Percentiles rank a stretch among this genome's conserved stretches.
Evolutionary conservation across 2,888 invertebrate species (phyloP).

Genomic region (Reticulitermes lucifugus): DNA sequence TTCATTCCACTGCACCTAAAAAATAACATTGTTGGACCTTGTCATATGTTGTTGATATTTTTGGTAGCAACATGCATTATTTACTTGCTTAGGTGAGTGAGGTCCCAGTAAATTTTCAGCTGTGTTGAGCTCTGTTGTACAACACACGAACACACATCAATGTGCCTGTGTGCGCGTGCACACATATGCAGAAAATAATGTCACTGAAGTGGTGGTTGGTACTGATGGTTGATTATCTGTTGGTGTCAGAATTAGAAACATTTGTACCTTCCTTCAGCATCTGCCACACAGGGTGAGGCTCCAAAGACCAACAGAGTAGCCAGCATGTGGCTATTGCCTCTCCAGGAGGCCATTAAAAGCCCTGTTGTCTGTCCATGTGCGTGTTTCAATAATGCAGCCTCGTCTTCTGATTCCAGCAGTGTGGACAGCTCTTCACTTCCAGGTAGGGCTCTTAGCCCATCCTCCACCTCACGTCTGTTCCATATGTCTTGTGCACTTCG

Average conservation of each 20-base stretch:
- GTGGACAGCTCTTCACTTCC: slow-evolving; percentile 49
- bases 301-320: slow-evolving; percentile 68
- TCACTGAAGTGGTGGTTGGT: neutral
- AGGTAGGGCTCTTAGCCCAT: slow-evolving; percentile 46
- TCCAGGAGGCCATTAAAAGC: slow-evolving; percentile 72
- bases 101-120: too few species aligned
- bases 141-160: too few species aligned
- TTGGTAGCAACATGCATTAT: too few species aligned
- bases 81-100: too few species aligned
- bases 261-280: slow-evolving; percentile 74
- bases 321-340: slow-evolving; percentile 70
- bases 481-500: slow-evolving; percentile 46
- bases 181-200: slow-evolving; percentile 50
- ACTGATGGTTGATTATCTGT: neutral
- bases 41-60: too few species aligned
- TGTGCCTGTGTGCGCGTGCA: too few species aligned
- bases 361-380: slow-evolving; percentile 66
- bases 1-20: too few species aligned
- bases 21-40: too few species aligned
- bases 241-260: slow-evolving; percentile 51
- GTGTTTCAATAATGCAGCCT: slow-evolving; percentile 53
- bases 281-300: slow-evolving; percentile 73
- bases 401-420: slow-evolving; percentile 46
- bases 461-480: slow-evolving; percentile 47
- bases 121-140: too few species aligned